Base-by-base conservation (phyloP, 2,113 vertebrate species). In the Pampusana beccarii region DNA sequence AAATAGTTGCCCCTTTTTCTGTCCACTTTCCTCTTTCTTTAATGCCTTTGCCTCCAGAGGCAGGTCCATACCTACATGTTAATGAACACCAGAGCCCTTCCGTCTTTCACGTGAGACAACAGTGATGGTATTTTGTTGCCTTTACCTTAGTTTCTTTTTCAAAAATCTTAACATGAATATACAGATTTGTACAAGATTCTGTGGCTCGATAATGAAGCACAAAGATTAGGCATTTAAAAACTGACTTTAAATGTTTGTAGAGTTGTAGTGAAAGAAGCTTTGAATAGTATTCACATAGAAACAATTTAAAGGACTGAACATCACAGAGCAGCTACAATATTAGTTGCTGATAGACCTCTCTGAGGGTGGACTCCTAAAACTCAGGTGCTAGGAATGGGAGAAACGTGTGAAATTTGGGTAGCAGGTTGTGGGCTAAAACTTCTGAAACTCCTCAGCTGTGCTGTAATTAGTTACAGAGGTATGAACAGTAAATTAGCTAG, bases 391-490 rank as follows among this genome's bases (percentile, higher is more conserved):
- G 53, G 36, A 90, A 90, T 6, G 34, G 66, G 42, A 93, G 56
- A 94, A 94, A 75, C 10, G 7, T 6, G 19, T 33, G 48, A 89
- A 60, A 53, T 93, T 58, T 44, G 65, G 71, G 62, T 42, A 86
- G 29, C 33, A 92, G 88, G 66, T 89, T 95, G 34, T 44, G 51
- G 58, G 56, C 88, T 96, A 91, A 96, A 91, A 57, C 81, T 88
- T 77, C 64, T 91, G 88, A 90, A 92, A 58, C 26, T 96, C 60
- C 48, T 95, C 66, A 92, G 56, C 21, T 53, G 10, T 85, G 69
- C 67, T 94, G 80, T 92, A 94, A 94, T 94, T 95, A 96, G 26
- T 90, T 92, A 69, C 70, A 85, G 83, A 53, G 90, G 56, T 90
- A n/a, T 40, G 92, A 92, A 57, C 79, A 72, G 51, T 79, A 80